A percentile compares a stretch with the other conserved stretches of the same genome.
phyloP scores from a whole-genome alignment of 2,888 invertebrate genomes.

The Busseola fusca region DNA sequence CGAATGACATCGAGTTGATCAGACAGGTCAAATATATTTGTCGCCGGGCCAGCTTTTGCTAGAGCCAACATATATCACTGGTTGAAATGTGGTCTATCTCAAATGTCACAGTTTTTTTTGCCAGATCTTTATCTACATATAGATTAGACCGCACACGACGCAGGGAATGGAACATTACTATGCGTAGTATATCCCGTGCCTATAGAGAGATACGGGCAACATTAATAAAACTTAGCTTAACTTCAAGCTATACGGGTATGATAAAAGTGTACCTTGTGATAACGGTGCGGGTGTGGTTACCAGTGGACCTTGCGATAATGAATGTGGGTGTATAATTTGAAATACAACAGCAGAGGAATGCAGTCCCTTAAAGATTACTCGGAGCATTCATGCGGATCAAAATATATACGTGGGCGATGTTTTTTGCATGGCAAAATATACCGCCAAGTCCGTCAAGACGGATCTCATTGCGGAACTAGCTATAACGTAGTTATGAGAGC shows the following conservation, averaged over 20 bases:
- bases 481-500: slow-evolving; percentile 63
- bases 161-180: slow-evolving; percentile 56
- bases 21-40: slow-evolving; percentile 52
- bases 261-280: slow-evolving; percentile 64
- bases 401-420: slow-evolving; percentile 58
- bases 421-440: slow-evolving; percentile 60
- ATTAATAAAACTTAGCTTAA: slow-evolving; percentile 53
- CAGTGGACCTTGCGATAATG: slow-evolving; percentile 67
- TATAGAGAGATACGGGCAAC: slow-evolving; percentile 52
- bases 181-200: slow-evolving; percentile 46
- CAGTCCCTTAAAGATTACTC: slow-evolving; percentile 64
- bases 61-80: slow-evolving; percentile 53
- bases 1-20: slow-evolving; percentile 70
- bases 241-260: slow-evolving; percentile 58
- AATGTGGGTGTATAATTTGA: slow-evolving; percentile 66
- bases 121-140: slow-evolving; percentile 64
- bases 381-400: slow-evolving; percentile 63
- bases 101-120: slow-evolving; percentile 58
- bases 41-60: slow-evolving; percentile 51
- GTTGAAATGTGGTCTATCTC: slow-evolving; percentile 55
- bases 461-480: slow-evolving; percentile 68
- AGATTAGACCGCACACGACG: slow-evolving; percentile 70
- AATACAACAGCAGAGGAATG: slow-evolving; percentile 59
- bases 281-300: slow-evolving; percentile 66
- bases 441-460: slow-evolving; percentile 53